Evolutionary conservation across 2,888 invertebrate genomes (phyloP), one percentile per base, ranked within the genome.

Genomic region (Pimpla rufipes): DNA sequence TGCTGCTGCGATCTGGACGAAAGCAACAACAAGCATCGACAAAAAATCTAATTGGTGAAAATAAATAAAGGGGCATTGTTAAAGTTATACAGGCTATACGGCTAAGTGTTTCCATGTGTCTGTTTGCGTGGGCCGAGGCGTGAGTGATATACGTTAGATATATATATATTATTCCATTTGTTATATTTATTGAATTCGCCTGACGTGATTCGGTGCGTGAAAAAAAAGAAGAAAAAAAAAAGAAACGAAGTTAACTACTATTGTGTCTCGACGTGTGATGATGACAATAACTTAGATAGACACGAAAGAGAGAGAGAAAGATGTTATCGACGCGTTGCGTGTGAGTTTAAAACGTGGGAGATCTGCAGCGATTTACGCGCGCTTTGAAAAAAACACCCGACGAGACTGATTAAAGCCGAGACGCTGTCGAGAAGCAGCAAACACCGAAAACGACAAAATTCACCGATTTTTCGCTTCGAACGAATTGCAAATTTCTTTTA

Each of bases 51-150:
- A 87, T 85, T 86, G 85, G 87, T 88, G 86, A 79, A n/a, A 86
- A 86, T 87, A 85, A 90, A 91, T 90, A 92, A 92, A 91, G 89
- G 90, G 90, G 90, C 91, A 92, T 92, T 92, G 91, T 91, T 92
- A 90, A 91, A 91, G 91, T 92, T 92, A 91, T 79, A 87, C 84
- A 86, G 81, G 88, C 88, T 89, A 85, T 86, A 88, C 74, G 73
- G 87, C 86, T 87, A 87, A 89, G 89, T 89, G 86, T 90, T 86
- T 88, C 84, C 88, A 88, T 85, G 85, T 87, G 85, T 88, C 78
- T 86, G 81, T 85, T 84, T 86, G 87, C 86, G 80, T 88, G 87
- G 37, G 73, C 81, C 45, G 83, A 68, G 85, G 87, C 87, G 87
- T 79, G 87, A 86, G 86, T 88, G 87, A 86, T 85, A 79, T 86